phyloP scores from a whole-genome alignment of 2,113 vertebrate species.

The Vulpes vulpes region DNA sequence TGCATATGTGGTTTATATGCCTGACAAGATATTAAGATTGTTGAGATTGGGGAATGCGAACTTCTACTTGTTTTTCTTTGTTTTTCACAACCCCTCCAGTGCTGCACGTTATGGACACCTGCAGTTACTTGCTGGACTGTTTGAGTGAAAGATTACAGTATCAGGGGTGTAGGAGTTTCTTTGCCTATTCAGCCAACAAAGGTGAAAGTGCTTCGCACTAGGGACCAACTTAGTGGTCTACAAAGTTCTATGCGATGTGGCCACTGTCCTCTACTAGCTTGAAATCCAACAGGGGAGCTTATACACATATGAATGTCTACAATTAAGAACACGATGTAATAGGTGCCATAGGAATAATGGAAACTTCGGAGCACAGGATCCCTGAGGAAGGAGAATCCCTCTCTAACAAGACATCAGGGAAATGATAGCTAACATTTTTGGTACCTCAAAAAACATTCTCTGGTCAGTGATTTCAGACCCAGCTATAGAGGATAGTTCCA shows the following conservation, averaged over 20 bases:
- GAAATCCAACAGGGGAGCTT: background rate
- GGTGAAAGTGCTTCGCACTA: background rate
- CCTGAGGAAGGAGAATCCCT: background rate
- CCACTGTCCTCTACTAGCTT: background rate
- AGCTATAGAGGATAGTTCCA: slow-evolving; percentile 4
- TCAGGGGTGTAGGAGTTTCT: too few relatives aligned
- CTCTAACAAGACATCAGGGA: slow-evolving; percentile 41
- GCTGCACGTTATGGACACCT: background rate
- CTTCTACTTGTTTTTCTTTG: background rate
- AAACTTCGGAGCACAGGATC: slow-evolving; percentile 35
- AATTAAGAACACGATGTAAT: slow-evolving; percentile 14
- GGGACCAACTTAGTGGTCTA: background rate
- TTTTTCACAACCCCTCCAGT: background rate
- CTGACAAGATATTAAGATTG: background rate
- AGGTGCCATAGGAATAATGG: background rate
- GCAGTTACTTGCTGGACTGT: background rate
- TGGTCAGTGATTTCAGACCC: slow-evolving; percentile 14
- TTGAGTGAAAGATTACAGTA: background rate
- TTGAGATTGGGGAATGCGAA: background rate
- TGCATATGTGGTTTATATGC: background rate
- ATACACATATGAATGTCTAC: slow-evolving; percentile 18
- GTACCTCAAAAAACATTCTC: background rate
- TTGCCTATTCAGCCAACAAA: background rate
- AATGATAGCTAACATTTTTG: slow-evolving; percentile 57
- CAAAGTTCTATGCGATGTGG: background rate